Percentiles rank a stretch among this genome's conserved stretches.
phyloP scores from a whole-genome alignment of 2,888 invertebrate genomes.

The Drosophila picticornis region DNA sequence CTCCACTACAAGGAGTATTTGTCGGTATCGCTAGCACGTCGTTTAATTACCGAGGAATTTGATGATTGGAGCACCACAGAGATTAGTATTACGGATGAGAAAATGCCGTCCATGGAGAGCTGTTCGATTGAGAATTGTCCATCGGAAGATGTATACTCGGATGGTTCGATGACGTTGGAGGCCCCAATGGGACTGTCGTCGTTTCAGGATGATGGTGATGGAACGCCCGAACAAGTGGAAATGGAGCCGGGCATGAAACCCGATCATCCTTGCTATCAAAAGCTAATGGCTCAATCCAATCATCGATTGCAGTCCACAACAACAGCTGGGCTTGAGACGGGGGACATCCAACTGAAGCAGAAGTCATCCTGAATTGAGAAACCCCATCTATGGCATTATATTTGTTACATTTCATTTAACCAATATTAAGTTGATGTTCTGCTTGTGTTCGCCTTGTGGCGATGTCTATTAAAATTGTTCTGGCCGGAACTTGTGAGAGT shows the following conservation, averaged over 20 bases:
- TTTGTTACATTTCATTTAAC: constrained; percentile 12
- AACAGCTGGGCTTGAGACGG: neutral
- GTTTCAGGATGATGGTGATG: neutral
- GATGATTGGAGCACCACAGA: constrained; percentile 90
- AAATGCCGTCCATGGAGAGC: neutral
- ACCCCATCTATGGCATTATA: neutral
- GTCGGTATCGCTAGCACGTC: constrained; percentile 95
- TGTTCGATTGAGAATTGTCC: constrained; percentile 24
- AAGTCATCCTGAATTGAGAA: neutral
- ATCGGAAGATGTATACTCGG: neutral
- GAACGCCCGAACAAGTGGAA: constrained; percentile 36
- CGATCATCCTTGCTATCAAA: constrained; percentile 63
- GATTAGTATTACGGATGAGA: constrained; percentile 3
- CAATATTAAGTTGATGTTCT: constrained; percentile 30
- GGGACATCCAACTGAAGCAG: neutral
- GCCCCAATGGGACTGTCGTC: fast-evolving
- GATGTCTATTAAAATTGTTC: constrained; percentile 40
- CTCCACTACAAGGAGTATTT: constrained; percentile 99
- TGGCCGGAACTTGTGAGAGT: constrained; percentile 31
- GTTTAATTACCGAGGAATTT: constrained; percentile 95
- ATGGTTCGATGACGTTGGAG: neutral
- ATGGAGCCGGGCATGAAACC: constrained; percentile 54
- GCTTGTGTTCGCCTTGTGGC: constrained; percentile 13
- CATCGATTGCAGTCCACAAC: neutral
- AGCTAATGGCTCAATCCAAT: constrained; percentile 40